phyloP scores from a whole-genome alignment of 2,888 invertebrate genomes.

The Rhorus exstirpatorius region DNA sequence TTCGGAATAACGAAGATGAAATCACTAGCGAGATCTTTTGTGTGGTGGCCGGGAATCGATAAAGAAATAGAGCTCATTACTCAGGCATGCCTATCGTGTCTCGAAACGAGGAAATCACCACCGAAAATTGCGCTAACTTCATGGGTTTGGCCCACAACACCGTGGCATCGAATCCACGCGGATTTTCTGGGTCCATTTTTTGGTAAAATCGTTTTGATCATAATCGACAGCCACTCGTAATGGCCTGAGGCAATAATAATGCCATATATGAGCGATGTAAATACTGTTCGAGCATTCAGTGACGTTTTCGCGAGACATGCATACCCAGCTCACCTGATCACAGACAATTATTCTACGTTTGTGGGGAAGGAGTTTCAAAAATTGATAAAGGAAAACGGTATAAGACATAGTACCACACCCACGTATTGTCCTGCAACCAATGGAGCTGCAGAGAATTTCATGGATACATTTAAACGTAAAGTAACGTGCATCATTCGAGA shows the following conservation, averaged over 20 bases:
- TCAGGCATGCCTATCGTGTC: constrained; percentile 70
- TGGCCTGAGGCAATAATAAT: constrained; percentile 73
- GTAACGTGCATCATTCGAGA: constrained; percentile 45
- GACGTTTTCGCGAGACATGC: constrained; percentile 73
- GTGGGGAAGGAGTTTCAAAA: constrained; percentile 67
- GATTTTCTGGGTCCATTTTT: constrained; percentile 75
- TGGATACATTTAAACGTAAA: constrained; percentile 60
- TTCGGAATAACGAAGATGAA: constrained; percentile 74
- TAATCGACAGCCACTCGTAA: constrained; percentile 75
- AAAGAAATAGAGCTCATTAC: constrained; percentile 74
- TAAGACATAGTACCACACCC: constrained; percentile 69
- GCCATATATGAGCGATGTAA: constrained; percentile 66
- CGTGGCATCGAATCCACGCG: constrained; percentile 75
- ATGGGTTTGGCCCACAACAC: constrained; percentile 72
- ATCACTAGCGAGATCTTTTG: constrained; percentile 70
- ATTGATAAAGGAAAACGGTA: constrained; percentile 68
- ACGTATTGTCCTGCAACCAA: constrained; percentile 25
- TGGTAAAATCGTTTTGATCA: constrained; percentile 69
- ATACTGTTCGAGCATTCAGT: constrained; percentile 69
- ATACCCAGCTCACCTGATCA: constrained; percentile 69
- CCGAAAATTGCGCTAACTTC: constrained; percentile 73
- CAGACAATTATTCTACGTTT: constrained; percentile 76
- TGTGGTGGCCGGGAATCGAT: constrained; percentile 73
- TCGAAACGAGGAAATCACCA: constrained; percentile 70
- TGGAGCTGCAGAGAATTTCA: constrained; percentile 63